Conservation (phyloP, 2,888 invertebrate genomes). For the Clunio marinus region DNA sequence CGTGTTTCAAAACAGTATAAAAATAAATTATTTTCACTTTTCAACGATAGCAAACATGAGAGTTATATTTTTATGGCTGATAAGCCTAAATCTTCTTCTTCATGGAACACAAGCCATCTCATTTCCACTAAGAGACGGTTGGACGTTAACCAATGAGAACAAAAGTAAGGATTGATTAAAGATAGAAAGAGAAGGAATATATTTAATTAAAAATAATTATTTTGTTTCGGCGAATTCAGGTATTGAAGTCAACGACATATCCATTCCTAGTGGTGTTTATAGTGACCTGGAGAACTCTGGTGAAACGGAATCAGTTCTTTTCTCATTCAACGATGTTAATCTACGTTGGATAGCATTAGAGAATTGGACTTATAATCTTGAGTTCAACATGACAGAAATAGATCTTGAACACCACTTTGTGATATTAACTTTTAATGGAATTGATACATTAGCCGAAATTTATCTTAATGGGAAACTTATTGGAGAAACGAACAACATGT, state of each 20-base stretch:
- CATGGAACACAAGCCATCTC: background rate
- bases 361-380: conserved; percentile 71
- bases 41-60: no score
- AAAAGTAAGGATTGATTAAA: background rate
- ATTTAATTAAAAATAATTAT: background rate
- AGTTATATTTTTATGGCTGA: background rate
- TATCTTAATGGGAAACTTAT: conserved; percentile 64
- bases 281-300: conserved; percentile 43
- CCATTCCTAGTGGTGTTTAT: conserved; percentile 48
- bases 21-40: background rate
- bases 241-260: conserved; percentile 42
- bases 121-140: background rate
- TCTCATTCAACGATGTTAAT: conserved; percentile 69
- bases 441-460: conserved; percentile 80
- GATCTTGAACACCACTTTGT: conserved; percentile 47
- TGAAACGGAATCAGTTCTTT: conserved; percentile 48
- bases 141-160: background rate
- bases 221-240: conserved; percentile 42
- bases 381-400: conserved; percentile 40
- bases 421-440: conserved; percentile 70
- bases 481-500: conserved; percentile 77
- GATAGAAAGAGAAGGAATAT: background rate
- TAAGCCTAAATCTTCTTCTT: background rate
- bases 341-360: conserved; percentile 79
- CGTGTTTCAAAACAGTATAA: no score